Conservation (phyloP, 2,797 vertebrate genomes). For the Epinephelus coioides region DNA sequence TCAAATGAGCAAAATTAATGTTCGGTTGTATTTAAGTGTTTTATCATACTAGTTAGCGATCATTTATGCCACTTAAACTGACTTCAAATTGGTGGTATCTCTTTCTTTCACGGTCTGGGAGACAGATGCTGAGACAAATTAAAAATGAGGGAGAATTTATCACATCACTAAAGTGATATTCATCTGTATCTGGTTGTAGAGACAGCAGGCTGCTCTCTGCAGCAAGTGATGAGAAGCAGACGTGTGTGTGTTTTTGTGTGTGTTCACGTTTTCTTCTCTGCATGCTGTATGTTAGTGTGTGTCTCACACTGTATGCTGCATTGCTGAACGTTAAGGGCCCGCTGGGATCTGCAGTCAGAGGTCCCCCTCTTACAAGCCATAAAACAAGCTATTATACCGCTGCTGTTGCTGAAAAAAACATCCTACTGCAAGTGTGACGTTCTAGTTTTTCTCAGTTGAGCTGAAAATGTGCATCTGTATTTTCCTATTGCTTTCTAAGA, state of each 20-base stretch:
- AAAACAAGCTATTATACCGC: slow-evolving; percentile 52
- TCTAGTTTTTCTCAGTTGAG: neutral
- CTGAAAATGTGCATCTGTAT: neutral
- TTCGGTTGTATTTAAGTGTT: neutral
- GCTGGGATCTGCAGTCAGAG: slow-evolving; percentile 51
- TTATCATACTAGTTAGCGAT: neutral
- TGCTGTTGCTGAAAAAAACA: slow-evolving; percentile 27
- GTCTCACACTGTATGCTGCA: slow-evolving; percentile 1
- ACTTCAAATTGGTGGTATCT: neutral
- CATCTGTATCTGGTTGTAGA: slow-evolving; percentile 56
- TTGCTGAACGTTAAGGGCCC: slow-evolving; percentile 24
- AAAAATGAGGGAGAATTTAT: slow-evolving; percentile 16
- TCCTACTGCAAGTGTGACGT: neutral
- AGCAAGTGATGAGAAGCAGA: slow-evolving; percentile 72
- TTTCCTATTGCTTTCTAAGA: neutral
- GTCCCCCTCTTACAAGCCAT: slow-evolving; percentile 51
- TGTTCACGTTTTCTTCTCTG: slow-evolving; percentile 19
- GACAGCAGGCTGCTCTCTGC: slow-evolving; percentile 43
- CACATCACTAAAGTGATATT: slow-evolving; percentile 38
- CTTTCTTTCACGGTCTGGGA: neutral
- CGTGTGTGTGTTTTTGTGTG: slow-evolving; percentile 36
- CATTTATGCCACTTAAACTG: slow-evolving; percentile 1
- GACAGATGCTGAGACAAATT: slow-evolving; percentile 29
- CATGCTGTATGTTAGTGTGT: slow-evolving; percentile 40
- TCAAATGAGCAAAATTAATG: neutral